Percentiles rank a stretch among this genome's conserved stretches.
Evolutionary conservation across 2,888 invertebrate genomes (phyloP).

Genomic region (Drosophila anomalipes): DNA sequence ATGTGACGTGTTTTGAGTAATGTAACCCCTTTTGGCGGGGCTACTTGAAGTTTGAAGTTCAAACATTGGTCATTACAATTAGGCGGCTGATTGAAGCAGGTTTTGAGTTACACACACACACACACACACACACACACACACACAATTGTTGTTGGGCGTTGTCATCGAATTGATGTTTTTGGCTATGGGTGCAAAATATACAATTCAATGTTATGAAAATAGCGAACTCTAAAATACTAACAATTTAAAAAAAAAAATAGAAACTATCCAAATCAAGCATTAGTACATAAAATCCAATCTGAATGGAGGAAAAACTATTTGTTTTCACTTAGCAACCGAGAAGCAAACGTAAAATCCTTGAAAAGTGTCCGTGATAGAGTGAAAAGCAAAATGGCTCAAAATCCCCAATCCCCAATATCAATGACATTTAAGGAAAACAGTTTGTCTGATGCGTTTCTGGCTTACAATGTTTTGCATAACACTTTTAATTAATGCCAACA

Average conservation of each 20-base stretch:
- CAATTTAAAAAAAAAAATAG: not conserved
- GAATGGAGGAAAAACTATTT: not conserved
- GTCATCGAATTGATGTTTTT: not conserved
- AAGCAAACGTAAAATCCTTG: constrained; percentile 32
- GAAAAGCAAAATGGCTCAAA: constrained; percentile 6
- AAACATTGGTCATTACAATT: constrained; percentile 77
- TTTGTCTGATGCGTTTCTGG: constrained; percentile 42
- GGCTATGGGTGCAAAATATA: not conserved
- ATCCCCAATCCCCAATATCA: constrained; percentile 20
- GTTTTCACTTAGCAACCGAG: constrained; percentile 7
- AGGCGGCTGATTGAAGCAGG: constrained; percentile 55
- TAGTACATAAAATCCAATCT: not conserved
- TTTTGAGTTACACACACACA: constrained; percentile 57
- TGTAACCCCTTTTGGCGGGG: constrained; percentile 39
- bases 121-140: constrained; percentile 28
- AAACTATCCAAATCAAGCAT: not conserved
- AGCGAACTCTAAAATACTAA: not conserved
- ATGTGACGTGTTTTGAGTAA: constrained; percentile 31
- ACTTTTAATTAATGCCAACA: constrained; percentile 76
- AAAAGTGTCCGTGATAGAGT: constrained; percentile 31
- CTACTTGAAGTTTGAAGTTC: constrained; percentile 52
- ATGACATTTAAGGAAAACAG: constrained; percentile 23
- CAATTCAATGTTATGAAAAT: not conserved
- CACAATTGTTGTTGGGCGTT: constrained; percentile 3
- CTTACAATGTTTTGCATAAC: constrained; percentile 63